Conservation (phyloP, 2,888 invertebrate genomes). For the Epicampocera succincta region DNA sequence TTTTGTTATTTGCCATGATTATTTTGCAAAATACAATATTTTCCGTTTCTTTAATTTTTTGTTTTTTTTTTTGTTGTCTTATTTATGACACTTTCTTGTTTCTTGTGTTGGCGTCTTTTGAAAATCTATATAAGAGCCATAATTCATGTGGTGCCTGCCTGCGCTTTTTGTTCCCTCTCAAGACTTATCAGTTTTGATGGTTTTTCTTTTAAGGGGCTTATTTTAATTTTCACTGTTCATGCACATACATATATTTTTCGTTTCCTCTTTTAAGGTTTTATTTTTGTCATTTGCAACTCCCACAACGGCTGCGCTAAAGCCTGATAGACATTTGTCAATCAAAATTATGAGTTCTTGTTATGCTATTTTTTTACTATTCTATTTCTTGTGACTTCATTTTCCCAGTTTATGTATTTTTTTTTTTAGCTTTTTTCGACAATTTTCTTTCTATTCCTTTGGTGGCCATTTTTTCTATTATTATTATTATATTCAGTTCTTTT, state of each 20-base stretch:
- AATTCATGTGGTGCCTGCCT: background rate
- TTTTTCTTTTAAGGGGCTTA: constrained; percentile 26
- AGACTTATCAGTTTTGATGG: constrained; percentile 1
- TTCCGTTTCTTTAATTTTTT: constrained; percentile 8
- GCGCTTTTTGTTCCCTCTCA: background rate
- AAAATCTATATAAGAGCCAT: constrained; percentile 7
- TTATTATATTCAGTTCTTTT: constrained; percentile 12
- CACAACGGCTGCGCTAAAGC: constrained; percentile 29
- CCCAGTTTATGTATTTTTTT: background rate
- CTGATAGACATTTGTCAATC: constrained; percentile 77
- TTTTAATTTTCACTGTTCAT: background rate
- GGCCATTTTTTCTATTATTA: constrained; percentile 11
- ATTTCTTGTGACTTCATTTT: constrained; percentile 16
- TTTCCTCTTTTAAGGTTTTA: background rate
- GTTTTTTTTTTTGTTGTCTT: background rate
- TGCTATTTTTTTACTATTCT: constrained; percentile 39
- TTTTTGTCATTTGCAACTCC: constrained; percentile 19
- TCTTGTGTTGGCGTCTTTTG: constrained; percentile 16
- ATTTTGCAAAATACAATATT: constrained; percentile 53
- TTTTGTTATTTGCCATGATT: constrained; percentile 57
- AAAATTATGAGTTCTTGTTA: constrained; percentile 72
- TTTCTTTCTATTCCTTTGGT: constrained; percentile 32
- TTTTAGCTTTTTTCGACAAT: background rate
- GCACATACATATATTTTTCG: background rate
- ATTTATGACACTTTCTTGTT: constrained; percentile 30